These are phyloP conservation scores for Apodemia duryi DNA, from an alignment of 2,888 invertebrate species.

Conservation along the genomic window DNA sequence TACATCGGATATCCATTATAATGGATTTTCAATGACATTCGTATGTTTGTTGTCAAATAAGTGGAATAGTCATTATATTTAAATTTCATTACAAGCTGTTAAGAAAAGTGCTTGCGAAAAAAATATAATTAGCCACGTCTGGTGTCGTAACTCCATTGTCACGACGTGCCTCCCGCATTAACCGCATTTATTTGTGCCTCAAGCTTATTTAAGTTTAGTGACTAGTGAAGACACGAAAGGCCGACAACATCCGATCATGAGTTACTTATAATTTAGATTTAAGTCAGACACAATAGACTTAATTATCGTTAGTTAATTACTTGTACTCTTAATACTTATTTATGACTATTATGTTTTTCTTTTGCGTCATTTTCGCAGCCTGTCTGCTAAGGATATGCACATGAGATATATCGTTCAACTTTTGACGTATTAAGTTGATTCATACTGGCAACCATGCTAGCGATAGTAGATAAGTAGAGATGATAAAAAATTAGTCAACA, in stretches of 20 bases:
- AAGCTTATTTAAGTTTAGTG: constrained; percentile 17
- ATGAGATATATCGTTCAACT: too few relatives aligned
- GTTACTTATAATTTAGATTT: neutral
- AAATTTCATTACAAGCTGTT: constrained; percentile 23
- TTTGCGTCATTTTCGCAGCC: neutral
- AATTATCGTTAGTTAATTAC: neutral
- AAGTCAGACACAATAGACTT: neutral
- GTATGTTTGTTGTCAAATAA: constrained; percentile 12
- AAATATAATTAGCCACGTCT: constrained; percentile 51
- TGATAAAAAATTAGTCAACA: too few relatives aligned
- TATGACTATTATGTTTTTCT: neutral
- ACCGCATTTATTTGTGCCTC: constrained; percentile 35
- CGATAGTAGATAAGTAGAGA: too few relatives aligned
- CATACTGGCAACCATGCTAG: too few relatives aligned
- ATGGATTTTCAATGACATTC: neutral
- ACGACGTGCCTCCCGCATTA: constrained; percentile 47
- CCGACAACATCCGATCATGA: neutral
- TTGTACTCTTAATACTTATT: neutral
- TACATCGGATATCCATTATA: neutral
- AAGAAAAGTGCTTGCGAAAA: constrained; percentile 32
- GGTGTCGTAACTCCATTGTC: constrained; percentile 51
- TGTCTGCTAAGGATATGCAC: neutral
- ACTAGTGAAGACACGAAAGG: neutral
- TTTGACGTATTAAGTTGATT: too few relatives aligned
- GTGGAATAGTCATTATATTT: constrained; percentile 24